A percentile compares a stretch with the other conserved stretches of the same genome.
These are phyloP conservation scores for Etheostoma spectabile DNA, from an alignment of 2,113 vertebrate species.

Conservation along the genomic window DNA sequence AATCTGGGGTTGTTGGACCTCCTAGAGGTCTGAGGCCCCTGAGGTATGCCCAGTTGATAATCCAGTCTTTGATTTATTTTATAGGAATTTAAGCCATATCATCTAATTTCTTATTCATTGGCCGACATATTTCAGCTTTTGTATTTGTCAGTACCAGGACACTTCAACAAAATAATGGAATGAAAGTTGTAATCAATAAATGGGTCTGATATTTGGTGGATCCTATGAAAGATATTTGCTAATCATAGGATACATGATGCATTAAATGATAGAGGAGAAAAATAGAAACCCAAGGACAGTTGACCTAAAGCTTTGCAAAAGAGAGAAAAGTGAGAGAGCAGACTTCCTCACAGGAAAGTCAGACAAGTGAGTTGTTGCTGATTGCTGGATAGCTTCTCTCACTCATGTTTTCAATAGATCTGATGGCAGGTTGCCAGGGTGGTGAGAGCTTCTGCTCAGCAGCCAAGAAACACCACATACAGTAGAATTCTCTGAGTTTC, in stretches of 20 bases:
- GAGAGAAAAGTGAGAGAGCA: not conserved
- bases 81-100: not conserved
- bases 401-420: conserved; percentile 2
- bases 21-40: not conserved
- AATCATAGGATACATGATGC: not conserved
- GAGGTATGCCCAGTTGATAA: not conserved
- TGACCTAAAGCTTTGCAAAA: not conserved
- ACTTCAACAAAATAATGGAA: not conserved
- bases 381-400: not conserved
- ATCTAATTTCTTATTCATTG: not conserved
- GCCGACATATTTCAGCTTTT: not conserved
- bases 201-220: too few relatives aligned
- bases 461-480: not conserved
- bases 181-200: not conserved
- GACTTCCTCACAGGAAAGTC: not conserved
- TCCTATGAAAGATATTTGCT: not conserved
- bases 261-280: too few relatives aligned
- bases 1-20: not conserved
- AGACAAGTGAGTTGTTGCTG: not conserved
- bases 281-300: not conserved
- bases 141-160: not conserved
- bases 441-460: conserved; percentile 4
- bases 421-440: conserved; percentile 10
- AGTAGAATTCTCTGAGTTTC: not conserved
- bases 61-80: not conserved